Percentiles rank a stretch among this genome's conserved stretches.
phyloP scores from a whole-genome alignment of 1,140 invertebrate genomes.

The Drosophila mayri region DNA sequence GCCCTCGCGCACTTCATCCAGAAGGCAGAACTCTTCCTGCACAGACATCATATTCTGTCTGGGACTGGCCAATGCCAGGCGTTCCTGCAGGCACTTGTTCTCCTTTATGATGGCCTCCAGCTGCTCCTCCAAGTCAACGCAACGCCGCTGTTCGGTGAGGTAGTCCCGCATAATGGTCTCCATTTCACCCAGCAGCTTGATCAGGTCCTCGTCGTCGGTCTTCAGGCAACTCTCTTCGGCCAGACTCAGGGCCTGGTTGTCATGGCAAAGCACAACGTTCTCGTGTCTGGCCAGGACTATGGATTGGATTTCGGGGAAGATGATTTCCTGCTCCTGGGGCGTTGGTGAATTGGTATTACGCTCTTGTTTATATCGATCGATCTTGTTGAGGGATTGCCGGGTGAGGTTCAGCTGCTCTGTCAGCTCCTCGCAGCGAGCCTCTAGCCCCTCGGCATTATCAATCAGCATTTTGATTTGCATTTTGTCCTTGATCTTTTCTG shows the following conservation, averaged over 20 bases:
- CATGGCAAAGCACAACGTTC: constrained; percentile 28
- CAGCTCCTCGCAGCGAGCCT: constrained; percentile 91
- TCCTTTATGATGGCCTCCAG: constrained; percentile 90
- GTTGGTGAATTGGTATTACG: constrained; percentile 17
- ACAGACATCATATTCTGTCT: constrained; percentile 91
- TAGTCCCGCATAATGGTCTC: constrained; percentile 89
- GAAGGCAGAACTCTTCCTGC: constrained; percentile 92
- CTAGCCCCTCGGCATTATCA: constrained; percentile 90
- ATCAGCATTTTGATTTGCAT: constrained; percentile 93
- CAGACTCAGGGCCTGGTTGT: constrained; percentile 21
- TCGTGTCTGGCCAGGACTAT: constrained; percentile 60
- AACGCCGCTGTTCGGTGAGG: constrained; percentile 89
- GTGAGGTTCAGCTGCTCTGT: constrained; percentile 91
- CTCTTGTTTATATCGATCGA: constrained; percentile 84
- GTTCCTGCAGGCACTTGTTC: constrained; percentile 92
- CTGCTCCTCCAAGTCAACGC: constrained; percentile 92
- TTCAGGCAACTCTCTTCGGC: constrained; percentile 14
- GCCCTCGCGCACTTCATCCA: constrained; percentile 93
- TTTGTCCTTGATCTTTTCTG: constrained; percentile 93
- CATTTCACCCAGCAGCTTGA: constrained; percentile 89
- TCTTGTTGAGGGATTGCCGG: constrained; percentile 86
- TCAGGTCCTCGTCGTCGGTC: constrained; percentile 86
- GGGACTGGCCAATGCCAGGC: constrained; percentile 88
- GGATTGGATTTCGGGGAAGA: constrained; percentile 45
- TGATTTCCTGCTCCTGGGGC: constrained; percentile 6